These are phyloP conservation scores for Caenorhabditis drosophilae DNA, from an alignment of 2,888 invertebrate species.

Conservation along the genomic window DNA sequence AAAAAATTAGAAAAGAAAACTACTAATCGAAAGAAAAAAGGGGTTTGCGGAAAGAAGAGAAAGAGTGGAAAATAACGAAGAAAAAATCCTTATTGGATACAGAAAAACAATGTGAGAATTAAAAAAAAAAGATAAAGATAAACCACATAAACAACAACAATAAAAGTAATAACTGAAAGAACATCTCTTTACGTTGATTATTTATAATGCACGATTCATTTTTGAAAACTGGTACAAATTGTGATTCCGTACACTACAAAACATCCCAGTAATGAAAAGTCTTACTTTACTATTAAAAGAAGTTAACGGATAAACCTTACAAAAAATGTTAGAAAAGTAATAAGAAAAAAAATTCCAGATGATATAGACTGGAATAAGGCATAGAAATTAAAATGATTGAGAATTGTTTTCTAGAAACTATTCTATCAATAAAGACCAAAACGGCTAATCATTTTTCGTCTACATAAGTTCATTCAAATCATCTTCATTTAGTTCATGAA, in stretches of 20 bases:
- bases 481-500: constrained; percentile 43
- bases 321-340: neutral
- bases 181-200: too few species aligned
- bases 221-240: too few species aligned
- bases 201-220: too few species aligned
- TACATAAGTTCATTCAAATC: constrained; percentile 35
- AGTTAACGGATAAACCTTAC: too few species aligned
- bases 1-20: neutral
- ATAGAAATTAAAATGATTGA: neutral
- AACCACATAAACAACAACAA: neutral
- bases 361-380: neutral
- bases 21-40: neutral
- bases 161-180: too few species aligned
- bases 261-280: too few species aligned
- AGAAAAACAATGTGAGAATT: too few species aligned
- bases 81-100: too few species aligned
- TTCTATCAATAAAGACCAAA: neutral
- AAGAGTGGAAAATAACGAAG: constrained; percentile 17
- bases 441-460: neutral
- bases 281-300: too few species aligned
- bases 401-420: neutral
- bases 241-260: too few species aligned
- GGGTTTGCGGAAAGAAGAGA: constrained; percentile 1
- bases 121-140: constrained; percentile 6
- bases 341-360: neutral